Percentiles rank a stretch among this genome's conserved stretches.
These are phyloP conservation scores for Leptodactylus fuscus DNA, from an alignment of 2,113 vertebrate species.

Conservation along the genomic window DNA sequence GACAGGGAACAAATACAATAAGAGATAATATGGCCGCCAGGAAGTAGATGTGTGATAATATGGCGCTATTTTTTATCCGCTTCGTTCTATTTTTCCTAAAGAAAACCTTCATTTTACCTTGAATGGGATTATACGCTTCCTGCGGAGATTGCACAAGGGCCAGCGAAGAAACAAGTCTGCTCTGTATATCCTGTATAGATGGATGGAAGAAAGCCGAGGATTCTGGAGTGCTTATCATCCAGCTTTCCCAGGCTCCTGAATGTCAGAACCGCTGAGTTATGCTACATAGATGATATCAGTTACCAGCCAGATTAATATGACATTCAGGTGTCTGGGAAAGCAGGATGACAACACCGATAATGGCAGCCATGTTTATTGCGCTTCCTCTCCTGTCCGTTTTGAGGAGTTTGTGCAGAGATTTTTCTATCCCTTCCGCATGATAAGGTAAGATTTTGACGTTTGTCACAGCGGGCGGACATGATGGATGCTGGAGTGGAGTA, in stretches of 20 bases:
- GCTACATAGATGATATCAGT: background rate
- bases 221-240: no score
- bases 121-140: background rate
- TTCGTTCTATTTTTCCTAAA: background rate
- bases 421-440: background rate
- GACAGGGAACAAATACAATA: background rate
- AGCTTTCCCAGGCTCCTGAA: no score
- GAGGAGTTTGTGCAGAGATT: background rate
- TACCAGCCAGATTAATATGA: background rate
- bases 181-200: no score
- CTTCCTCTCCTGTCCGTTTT: background rate
- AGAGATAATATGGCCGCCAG: background rate
- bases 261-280: no score
- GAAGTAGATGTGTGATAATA: background rate
- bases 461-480: constrained; percentile 14
- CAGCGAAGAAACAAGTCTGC: background rate
- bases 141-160: no score
- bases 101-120: background rate
- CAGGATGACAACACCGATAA: background rate
- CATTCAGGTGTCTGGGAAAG: background rate
- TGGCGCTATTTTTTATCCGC: background rate
- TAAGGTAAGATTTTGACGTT: constrained; percentile 43
- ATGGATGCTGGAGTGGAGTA: constrained; percentile 5
- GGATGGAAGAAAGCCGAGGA: no score
- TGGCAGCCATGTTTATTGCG: background rate